Percentiles rank a stretch among this genome's conserved stretches.
phyloP scores from a whole-genome alignment of 2,797 vertebrate species.

The Molossus molossus region DNA sequence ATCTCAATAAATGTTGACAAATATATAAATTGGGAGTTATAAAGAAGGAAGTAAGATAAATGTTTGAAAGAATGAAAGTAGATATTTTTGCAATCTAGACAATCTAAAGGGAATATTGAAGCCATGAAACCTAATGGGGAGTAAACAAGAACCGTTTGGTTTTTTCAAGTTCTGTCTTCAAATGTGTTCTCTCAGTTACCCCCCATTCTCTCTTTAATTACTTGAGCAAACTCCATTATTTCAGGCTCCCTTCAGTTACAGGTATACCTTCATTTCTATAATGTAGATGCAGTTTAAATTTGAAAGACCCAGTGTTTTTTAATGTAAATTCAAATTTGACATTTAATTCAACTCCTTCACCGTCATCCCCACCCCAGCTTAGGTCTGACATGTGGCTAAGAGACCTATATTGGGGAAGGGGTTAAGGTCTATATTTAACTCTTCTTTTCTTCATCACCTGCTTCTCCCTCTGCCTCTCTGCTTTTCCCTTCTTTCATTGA shows the following conservation, averaged over 20 bases:
- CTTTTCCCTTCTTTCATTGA: neutral
- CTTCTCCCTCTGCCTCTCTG: neutral
- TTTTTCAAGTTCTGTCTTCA: conserved; percentile 46
- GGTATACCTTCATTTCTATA: conserved; percentile 37
- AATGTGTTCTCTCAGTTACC: neutral
- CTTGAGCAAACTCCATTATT: neutral
- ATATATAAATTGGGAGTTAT: neutral
- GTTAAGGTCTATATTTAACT: neutral
- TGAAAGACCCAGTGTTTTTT: neutral
- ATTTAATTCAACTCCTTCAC: neutral
- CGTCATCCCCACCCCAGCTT: fast-evolving
- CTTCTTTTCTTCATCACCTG: neutral
- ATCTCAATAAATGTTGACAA: neutral
- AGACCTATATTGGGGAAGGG: neutral
- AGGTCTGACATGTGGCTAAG: neutral
- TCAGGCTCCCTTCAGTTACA: neutral
- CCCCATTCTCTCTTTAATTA: conserved; percentile 13
- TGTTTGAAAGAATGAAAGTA: neutral
- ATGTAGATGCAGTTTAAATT: neutral
- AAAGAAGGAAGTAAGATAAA: neutral
- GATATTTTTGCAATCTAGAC: conserved; percentile 7
- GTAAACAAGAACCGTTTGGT: conserved; percentile 15
- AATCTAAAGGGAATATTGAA: neutral
- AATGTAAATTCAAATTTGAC: neutral
- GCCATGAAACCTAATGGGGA: neutral